These are phyloP conservation scores for Notodonta ziczac DNA, from an alignment of 2,888 invertebrate genomes.

Conservation along the genomic window DNA sequence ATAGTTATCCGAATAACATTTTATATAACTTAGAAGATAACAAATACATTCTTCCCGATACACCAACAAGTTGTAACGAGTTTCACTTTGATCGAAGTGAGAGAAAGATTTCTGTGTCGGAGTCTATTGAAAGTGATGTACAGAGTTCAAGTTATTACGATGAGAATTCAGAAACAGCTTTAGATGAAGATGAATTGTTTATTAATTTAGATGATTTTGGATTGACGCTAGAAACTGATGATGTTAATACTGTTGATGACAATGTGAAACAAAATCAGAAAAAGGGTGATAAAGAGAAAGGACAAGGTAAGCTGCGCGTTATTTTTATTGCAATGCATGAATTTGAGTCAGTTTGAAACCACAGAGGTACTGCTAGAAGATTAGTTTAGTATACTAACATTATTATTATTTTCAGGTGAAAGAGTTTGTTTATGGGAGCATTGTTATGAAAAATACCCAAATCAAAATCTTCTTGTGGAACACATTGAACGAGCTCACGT, in stretches of 20 bases:
- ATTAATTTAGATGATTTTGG: conserved; percentile 78
- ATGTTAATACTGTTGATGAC: conserved; percentile 38
- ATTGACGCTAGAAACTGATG: conserved; percentile 66
- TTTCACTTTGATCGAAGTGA: conserved; percentile 68
- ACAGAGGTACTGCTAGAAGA: no score
- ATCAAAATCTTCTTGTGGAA: conserved; percentile 91
- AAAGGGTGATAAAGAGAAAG: conserved; percentile 62
- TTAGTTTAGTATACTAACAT: not conserved
- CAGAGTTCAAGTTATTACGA: conserved; percentile 75
- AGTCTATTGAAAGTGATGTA: conserved; percentile 76
- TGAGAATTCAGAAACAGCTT: conserved; percentile 69
- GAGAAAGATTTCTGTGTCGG: conserved; percentile 71
- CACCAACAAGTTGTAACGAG: conserved; percentile 75
- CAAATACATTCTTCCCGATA: conserved; percentile 70
- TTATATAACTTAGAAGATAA: conserved; percentile 72
- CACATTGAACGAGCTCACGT: conserved; percentile 95
- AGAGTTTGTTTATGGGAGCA: conserved; percentile 92
- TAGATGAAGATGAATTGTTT: conserved; percentile 78
- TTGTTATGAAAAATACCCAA: conserved; percentile 91
- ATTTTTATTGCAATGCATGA: not conserved
- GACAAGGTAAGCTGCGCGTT: conserved; percentile 55
- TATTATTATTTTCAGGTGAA: conserved; percentile 64
- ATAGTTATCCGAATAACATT: conserved; percentile 78
- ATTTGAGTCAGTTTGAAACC: not conserved
- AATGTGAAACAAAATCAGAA: conserved; percentile 42